phyloP scores from a whole-genome alignment of 2,888 invertebrate genomes.

The Lycaena phlaeas region DNA sequence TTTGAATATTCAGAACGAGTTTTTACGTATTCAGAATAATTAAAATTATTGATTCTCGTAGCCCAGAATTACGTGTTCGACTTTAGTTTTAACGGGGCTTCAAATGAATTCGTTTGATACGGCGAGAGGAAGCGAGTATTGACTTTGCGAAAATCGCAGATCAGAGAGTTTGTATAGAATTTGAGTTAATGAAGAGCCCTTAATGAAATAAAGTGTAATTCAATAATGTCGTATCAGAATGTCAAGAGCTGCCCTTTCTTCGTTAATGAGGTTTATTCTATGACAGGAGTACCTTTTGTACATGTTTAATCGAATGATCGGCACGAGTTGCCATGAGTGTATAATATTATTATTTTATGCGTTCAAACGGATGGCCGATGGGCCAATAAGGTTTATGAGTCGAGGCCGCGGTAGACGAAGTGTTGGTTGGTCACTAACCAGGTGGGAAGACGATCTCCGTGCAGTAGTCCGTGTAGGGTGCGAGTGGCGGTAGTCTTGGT shows the following conservation, averaged over 20 bases:
- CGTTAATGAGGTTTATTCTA: slow-evolving; percentile 22
- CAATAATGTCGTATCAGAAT: slow-evolving; percentile 19
- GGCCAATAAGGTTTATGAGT: too few species aligned
- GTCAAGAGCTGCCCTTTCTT: slow-evolving; percentile 28
- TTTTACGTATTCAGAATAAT: slow-evolving; percentile 4
- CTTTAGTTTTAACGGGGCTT: neutral
- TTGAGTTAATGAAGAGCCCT: slow-evolving; percentile 8
- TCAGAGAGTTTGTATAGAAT: slow-evolving; percentile 3
- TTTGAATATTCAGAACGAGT: neutral
- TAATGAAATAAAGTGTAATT: slow-evolving; percentile 11
- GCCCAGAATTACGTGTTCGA: neutral
- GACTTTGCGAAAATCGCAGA: neutral
- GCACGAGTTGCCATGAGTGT: neutral
- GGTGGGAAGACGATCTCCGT: too few species aligned
- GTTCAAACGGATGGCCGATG: too few species aligned
- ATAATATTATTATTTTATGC: neutral
- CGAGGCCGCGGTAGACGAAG: too few species aligned
- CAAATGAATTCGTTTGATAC: neutral
- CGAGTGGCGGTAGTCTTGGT: too few species aligned
- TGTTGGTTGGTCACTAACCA: too few species aligned
- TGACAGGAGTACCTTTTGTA: slow-evolving; percentile 21
- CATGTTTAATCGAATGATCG: slow-evolving; percentile 16
- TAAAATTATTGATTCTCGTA: neutral
- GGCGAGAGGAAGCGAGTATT: neutral
- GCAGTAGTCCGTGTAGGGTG: too few species aligned